Evolutionary conservation across 2,113 vertebrate species (phyloP).

Genomic region (Pitta sordida): DNA sequence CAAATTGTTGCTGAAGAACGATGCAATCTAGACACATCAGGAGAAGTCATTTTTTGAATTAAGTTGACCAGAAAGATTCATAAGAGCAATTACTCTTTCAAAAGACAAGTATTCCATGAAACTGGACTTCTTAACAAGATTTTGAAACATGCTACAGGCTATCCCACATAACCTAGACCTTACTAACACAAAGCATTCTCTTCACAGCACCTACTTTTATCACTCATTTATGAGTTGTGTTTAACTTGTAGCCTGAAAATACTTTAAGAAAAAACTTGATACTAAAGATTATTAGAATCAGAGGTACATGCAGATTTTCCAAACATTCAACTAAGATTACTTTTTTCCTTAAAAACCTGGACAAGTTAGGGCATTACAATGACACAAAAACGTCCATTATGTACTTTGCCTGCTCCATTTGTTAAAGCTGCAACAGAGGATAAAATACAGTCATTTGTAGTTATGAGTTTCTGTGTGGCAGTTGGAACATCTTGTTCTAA

Average conservation of each 20-base stretch:
- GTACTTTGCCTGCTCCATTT: constrained; percentile 90
- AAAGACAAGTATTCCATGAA: background rate
- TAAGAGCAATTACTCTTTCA: background rate
- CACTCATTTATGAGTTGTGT: background rate
- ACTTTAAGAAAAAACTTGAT: background rate
- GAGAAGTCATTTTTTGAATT: background rate
- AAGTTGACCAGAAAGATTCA: background rate
- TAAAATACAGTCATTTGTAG: constrained; percentile 93
- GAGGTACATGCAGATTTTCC: background rate
- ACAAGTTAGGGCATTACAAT: background rate
- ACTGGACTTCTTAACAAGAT: background rate
- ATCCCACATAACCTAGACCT: background rate
- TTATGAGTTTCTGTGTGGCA: constrained; percentile 91
- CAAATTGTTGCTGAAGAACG: constrained; percentile 94
- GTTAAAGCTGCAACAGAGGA: constrained; percentile 87
- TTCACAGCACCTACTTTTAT: background rate
- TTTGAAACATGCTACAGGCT: background rate
- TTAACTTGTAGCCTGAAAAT: background rate
- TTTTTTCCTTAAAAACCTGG: background rate
- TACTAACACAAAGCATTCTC: background rate
- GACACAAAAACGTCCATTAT: background rate
- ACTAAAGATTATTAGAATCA: background rate
- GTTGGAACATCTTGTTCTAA: constrained; percentile 91
- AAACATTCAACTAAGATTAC: background rate
- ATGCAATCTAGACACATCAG: constrained; percentile 81